A percentile compares a stretch with the other conserved stretches of the same genome.
These are phyloP conservation scores for Podarcis siculus DNA, from an alignment of 2,797 vertebrate genomes.

Conservation along the genomic window DNA sequence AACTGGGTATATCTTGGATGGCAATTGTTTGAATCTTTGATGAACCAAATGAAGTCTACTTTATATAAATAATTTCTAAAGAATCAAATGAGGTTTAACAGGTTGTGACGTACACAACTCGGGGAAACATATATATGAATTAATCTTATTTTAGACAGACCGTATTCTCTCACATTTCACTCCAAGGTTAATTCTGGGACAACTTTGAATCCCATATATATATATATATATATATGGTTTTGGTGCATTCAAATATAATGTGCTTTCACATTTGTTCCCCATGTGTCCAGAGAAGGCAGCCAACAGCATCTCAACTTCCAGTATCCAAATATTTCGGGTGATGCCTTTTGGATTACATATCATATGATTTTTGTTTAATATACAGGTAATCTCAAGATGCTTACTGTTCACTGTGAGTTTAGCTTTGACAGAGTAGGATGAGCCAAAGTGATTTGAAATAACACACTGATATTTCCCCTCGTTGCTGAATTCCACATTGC, in stretches of 20 bases:
- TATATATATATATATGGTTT: neutral
- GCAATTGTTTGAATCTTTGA: neutral
- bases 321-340: neutral
- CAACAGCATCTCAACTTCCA: neutral
- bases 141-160: neutral
- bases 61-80: neutral
- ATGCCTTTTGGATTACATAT: neutral
- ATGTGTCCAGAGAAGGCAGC: neutral
- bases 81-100: neutral
- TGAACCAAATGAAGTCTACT: neutral
- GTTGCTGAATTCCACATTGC: constrained; percentile 86
- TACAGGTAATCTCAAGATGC: constrained; percentile 66
- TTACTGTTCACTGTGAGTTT: constrained; percentile 96
- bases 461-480: constrained; percentile 98
- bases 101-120: neutral
- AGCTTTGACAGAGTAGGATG: constrained; percentile 95
- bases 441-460: constrained; percentile 98
- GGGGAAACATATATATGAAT: neutral
- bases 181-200: neutral
- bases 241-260: neutral
- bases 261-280: neutral
- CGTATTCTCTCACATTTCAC: neutral
- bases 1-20: neutral
- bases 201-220: no score
- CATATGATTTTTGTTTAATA: neutral